Conservation (phyloP, 2,113 vertebrate species). For the Artemisiospiza belli region DNA sequence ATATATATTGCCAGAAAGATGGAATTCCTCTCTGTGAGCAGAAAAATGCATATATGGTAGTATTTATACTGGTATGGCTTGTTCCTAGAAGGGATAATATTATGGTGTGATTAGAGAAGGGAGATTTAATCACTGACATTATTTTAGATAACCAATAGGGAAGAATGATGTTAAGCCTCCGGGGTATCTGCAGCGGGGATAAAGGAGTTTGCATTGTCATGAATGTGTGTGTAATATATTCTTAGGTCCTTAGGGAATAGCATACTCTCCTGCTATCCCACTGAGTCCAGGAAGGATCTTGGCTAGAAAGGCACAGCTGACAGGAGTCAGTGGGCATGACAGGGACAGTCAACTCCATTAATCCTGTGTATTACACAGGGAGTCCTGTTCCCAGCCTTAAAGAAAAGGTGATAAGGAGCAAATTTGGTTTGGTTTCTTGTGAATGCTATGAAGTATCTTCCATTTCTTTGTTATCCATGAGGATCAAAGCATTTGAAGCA, state of each 20-base stretch:
- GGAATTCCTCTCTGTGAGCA: not conserved
- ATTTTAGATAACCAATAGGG: slow-evolving; percentile 30
- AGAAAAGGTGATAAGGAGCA: not conserved
- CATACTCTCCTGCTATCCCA: not conserved
- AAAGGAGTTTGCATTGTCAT: not conserved
- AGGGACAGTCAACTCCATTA: not conserved
- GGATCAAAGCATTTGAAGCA: not conserved
- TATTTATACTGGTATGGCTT: slow-evolving; percentile 10
- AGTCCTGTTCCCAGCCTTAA: not conserved
- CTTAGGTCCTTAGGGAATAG: not conserved
- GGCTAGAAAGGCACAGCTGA: not conserved
- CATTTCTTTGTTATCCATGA: not conserved
- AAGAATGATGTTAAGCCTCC: not conserved
- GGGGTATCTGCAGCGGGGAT: not conserved
- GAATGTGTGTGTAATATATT: not conserved
- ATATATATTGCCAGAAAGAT: not conserved
- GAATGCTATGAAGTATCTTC: not conserved
- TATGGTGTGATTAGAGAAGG: not conserved
- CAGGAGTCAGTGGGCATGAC: not conserved
- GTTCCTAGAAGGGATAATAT: slow-evolving; percentile 11
- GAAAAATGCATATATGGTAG: not conserved
- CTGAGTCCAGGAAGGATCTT: not conserved
- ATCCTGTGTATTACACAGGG: not conserved
- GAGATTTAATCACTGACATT: slow-evolving; percentile 42
- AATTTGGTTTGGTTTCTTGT: not conserved